Evolutionary conservation across 2,888 invertebrate genomes (phyloP).

Genomic region (Polymixis lichenea): DNA sequence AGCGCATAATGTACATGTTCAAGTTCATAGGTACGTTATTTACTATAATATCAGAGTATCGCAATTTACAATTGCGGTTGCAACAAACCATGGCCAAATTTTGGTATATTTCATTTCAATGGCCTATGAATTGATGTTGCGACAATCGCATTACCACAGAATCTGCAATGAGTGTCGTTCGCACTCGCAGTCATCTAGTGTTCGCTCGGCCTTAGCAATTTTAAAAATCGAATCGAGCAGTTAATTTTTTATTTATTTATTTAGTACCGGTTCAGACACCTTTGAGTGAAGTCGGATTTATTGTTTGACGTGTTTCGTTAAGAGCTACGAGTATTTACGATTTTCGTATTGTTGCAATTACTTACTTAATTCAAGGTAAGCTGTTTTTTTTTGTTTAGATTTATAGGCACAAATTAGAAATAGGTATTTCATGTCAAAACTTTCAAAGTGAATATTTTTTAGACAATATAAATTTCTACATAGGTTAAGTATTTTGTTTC

Average conservation of each 20-base stretch:
- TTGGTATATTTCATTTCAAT: constrained; percentile 45
- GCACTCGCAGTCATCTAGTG: constrained; percentile 22
- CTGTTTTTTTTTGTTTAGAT: background rate
- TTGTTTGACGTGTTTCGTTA: constrained; percentile 15
- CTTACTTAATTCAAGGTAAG: constrained; percentile 46
- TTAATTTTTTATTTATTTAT: constrained; percentile 37
- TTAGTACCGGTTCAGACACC: constrained; percentile 43
- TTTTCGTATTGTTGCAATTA: constrained; percentile 25
- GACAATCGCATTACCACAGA: constrained; percentile 52
- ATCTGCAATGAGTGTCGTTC: constrained; percentile 17
- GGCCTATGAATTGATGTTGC: constrained; percentile 30
- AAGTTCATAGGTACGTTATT: constrained; percentile 1
- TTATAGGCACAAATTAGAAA: background rate
- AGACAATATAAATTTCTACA: background rate
- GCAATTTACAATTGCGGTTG: constrained; percentile 39
- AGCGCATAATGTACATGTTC: background rate
- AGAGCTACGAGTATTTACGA: background rate
- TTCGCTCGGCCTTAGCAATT: constrained; percentile 17
- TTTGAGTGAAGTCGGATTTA: constrained; percentile 36
- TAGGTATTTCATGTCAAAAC: background rate
- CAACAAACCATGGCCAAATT: constrained; percentile 38
- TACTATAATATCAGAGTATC: constrained; percentile 7
- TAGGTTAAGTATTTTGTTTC: background rate
- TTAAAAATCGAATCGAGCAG: constrained; percentile 38
- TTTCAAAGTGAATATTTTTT: background rate